Conservation (phyloP, 2,797 vertebrate genomes). For the Hoplostethus atlanticus region DNA sequence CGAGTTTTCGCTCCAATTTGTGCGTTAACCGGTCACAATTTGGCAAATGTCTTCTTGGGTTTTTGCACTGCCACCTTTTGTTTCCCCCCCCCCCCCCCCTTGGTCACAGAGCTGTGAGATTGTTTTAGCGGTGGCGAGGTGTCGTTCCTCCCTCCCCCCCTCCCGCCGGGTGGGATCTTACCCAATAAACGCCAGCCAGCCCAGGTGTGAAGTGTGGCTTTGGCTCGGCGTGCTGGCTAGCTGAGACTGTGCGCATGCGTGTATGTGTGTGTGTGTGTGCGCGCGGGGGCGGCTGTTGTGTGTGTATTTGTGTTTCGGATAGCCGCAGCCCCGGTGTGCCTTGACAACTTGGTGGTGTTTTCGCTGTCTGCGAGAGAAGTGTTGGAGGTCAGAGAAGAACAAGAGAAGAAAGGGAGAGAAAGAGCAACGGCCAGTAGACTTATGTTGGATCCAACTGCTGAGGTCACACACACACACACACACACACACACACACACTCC, state of each 20-base stretch:
- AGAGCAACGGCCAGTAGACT: slow-evolving; percentile 5
- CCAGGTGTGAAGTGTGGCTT: slow-evolving; percentile 74
- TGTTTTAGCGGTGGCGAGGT: slow-evolving; percentile 63
- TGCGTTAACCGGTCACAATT: slow-evolving; percentile 38
- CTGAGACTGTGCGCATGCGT: slow-evolving; percentile 57
- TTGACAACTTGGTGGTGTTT: slow-evolving; percentile 62
- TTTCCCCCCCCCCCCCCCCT: slow-evolving; percentile 14
- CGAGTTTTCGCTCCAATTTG: slow-evolving; percentile 20
- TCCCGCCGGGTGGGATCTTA: slow-evolving; percentile 64
- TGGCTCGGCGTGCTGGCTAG: slow-evolving; percentile 72
- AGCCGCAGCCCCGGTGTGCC: slow-evolving; percentile 18
- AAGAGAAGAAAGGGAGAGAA: slow-evolving; percentile 17
- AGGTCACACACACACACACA: slow-evolving; percentile 44
- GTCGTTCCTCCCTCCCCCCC: slow-evolving; percentile 58
- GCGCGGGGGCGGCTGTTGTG: slow-evolving; percentile 16
- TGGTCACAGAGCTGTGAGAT: slow-evolving; percentile 61
- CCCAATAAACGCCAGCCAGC: slow-evolving; percentile 71
- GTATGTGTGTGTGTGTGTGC: slow-evolving; percentile 7
- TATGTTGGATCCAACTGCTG: slow-evolving; percentile 78
- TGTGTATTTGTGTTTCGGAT: slow-evolving; percentile 43
- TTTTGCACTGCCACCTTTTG: slow-evolving; percentile 44
- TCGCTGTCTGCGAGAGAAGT: slow-evolving; percentile 53
- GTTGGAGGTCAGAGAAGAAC: slow-evolving; percentile 61
- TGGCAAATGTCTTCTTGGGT: slow-evolving; percentile 49
- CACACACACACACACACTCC: slow-evolving; percentile 1